Conservation (phyloP, 2,797 vertebrate species). For the Heteromormyrus szaboi region DNA sequence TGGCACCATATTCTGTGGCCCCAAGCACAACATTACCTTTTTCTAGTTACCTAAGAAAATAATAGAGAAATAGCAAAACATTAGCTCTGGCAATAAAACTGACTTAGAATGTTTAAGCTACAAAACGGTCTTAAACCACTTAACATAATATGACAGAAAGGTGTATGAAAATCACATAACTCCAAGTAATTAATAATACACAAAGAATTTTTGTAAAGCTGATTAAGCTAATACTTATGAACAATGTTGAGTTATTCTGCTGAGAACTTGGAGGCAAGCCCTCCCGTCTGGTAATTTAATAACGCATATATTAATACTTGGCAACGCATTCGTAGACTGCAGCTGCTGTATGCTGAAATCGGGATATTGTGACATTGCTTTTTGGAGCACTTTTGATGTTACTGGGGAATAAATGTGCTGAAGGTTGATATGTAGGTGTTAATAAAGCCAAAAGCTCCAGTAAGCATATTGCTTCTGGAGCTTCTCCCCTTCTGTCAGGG, state of each 20-base stretch:
- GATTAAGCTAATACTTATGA: not conserved
- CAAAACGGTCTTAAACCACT: not conserved
- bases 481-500: not conserved
- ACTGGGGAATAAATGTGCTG: not conserved
- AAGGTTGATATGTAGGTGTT: not conserved
- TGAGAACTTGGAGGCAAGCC: not conserved
- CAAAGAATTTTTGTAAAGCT: conserved; percentile 2
- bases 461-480: not conserved
- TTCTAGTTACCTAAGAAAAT: not conserved
- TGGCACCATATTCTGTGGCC: not conserved
- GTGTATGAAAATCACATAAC: not conserved
- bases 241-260: not conserved
- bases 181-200: not conserved
- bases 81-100: not conserved
- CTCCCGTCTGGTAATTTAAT: not conserved
- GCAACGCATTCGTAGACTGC: not conserved
- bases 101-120: not conserved
- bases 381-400: not conserved
- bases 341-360: not conserved
- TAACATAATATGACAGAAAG: not conserved
- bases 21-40: not conserved
- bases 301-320: not conserved
- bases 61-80: not conserved
- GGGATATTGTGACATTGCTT: not conserved
- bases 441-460: not conserved